Conservation (phyloP, 2,888 invertebrate genomes). For the Anorthoa munda region DNA sequence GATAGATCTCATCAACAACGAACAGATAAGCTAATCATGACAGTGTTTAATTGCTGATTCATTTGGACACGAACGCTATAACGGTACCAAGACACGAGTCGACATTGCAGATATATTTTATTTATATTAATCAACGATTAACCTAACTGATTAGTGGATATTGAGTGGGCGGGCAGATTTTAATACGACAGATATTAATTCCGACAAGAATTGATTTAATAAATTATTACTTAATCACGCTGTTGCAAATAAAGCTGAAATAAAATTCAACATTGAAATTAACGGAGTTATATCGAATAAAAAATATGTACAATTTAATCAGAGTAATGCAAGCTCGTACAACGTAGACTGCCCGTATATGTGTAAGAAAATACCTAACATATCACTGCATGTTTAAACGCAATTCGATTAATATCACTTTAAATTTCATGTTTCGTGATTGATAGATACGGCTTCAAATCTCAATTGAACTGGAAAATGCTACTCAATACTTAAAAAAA, state of each 20-base stretch:
- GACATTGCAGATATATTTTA: slow-evolving; percentile 27
- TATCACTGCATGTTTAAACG: background rate
- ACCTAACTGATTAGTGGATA: slow-evolving; percentile 40
- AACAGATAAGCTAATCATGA: slow-evolving; percentile 56
- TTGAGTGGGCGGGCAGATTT: slow-evolving; percentile 33
- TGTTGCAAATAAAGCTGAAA: slow-evolving; percentile 28
- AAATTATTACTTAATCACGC: slow-evolving; percentile 27
- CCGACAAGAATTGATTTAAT: slow-evolving; percentile 30
- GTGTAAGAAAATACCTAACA: slow-evolving; percentile 3
- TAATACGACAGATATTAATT: slow-evolving; percentile 42
- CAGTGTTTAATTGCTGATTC: slow-evolving; percentile 49
- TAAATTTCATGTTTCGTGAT: slow-evolving; percentile 4
- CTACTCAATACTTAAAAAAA: slow-evolving; percentile 2
- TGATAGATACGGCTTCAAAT: slow-evolving; percentile 6
- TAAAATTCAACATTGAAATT: slow-evolving; percentile 8
- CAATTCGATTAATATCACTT: slow-evolving; percentile 12
- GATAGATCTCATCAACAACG: slow-evolving; percentile 48
- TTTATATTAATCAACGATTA: slow-evolving; percentile 29
- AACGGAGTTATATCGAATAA: background rate
- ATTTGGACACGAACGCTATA: slow-evolving; percentile 34
- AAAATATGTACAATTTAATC: background rate
- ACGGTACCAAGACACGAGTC: slow-evolving; percentile 16
- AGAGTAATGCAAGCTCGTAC: background rate
- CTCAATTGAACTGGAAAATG: background rate
- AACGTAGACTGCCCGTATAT: background rate